A percentile compares a stretch with the other conserved stretches of the same genome.
Conservation (phyloP, 2,888 invertebrate species). For the Pseudococcus jackbeardsleyi region DNA sequence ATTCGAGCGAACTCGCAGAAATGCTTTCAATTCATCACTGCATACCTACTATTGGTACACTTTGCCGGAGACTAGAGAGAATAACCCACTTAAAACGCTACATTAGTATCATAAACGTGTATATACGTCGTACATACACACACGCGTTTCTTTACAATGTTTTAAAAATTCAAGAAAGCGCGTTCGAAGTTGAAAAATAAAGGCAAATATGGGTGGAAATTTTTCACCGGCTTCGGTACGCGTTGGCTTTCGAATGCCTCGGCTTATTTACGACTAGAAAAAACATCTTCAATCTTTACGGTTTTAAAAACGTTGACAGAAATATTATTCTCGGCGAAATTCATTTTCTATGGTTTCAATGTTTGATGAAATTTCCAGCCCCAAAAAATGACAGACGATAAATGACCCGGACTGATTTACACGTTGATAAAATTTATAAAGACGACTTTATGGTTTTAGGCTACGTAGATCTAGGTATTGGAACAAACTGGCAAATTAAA, state of each 20-base stretch:
- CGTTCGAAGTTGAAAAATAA: slow-evolving; percentile 25
- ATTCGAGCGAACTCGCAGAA: slow-evolving; percentile 5
- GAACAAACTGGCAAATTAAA: not conserved
- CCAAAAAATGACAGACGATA: slow-evolving; percentile 34
- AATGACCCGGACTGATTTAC: slow-evolving; percentile 34
- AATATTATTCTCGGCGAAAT: slow-evolving; percentile 29
- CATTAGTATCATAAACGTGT: slow-evolving; percentile 10
- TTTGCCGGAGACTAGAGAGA: not conserved
- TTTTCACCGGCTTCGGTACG: not conserved
- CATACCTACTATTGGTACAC: not conserved
- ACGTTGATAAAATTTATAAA: not conserved
- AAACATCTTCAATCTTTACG: slow-evolving; percentile 43
- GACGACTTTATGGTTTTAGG: not conserved
- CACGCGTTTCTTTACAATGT: slow-evolving; percentile 19
- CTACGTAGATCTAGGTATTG: not conserved
- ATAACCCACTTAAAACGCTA: slow-evolving; percentile 31
- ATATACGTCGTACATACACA: not conserved
- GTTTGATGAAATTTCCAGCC: slow-evolving; percentile 7
- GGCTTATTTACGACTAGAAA: slow-evolving; percentile 6
- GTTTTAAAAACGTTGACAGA: slow-evolving; percentile 37
- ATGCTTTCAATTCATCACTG: slow-evolving; percentile 33
- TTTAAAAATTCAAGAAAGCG: slow-evolving; percentile 16
- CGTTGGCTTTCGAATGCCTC: not conserved
- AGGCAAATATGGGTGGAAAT: slow-evolving; percentile 12
- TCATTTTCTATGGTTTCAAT: slow-evolving; percentile 13